Evolutionary conservation across 2,113 vertebrate genomes (phyloP), one percentile per base, ranked within the genome.

Genomic region (Monopterus albus): DNA sequence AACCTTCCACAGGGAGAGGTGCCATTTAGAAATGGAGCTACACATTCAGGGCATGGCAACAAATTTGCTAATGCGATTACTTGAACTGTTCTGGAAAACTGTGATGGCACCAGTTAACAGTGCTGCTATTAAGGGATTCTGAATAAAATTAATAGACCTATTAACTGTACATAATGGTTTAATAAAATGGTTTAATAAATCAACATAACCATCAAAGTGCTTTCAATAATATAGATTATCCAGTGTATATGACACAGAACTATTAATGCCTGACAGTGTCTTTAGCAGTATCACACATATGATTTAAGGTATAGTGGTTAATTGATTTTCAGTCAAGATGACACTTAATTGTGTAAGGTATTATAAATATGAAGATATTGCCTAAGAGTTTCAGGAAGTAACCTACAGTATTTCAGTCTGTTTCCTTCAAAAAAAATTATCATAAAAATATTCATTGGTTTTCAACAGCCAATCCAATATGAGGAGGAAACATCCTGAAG

Each of bases 21-120:
- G 12, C 12, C 69, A 53, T 80, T 82, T 63, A 59, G 60, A 45
- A 77, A 74, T 10, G 11, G 14, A 43, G 43, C 18, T 14, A 33
- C 42, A 52, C 20, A 46, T 45, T 35, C 28, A 25, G 18, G 17
- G 15, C 7, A 10, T 33, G 35, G n/a, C 28, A 72, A 21, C 52
- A 62, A 12, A 45, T 82, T 79, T 39, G 9, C 18, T 74, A 66
- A 70, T 40, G 18, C 23, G 20, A 65, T 59, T 7, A 50, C 25
- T 28, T 39, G 1, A n/a, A 25, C 13, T 18, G 23, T 18, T 14
- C 10, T 58, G 26, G 28, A 39, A 18, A n/a, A 26, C 28, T 12
- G 33, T 40, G 38, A 26, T 26, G 17, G 38, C 29, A 12, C 6
- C n/a, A 57, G n/a, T 17, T 18, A 57, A 45, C 25, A 8, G 9